Evolutionary conservation across 2,888 invertebrate species (phyloP), one percentile per base, ranked within the genome.

Genomic region (Drosophila austrosaltans): DNA sequence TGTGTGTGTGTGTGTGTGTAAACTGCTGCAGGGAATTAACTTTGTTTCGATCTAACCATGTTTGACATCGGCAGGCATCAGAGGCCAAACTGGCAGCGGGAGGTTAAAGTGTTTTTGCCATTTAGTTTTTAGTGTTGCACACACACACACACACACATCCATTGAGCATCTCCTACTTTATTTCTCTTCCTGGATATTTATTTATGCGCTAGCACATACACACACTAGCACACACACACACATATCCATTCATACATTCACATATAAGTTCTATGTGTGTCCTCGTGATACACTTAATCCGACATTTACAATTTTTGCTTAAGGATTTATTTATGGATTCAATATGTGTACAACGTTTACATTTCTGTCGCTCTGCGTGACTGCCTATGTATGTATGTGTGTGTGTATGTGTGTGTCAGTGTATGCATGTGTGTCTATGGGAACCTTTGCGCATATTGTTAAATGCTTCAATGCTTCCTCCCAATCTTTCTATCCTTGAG

Each of bases 251-350:
- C 42, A 22, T 53, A 57, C 39, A 61, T 22, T 39, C 56, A 39
- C 30, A 58, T 25, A 64, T 25, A 25, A 5, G 40, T 10, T 54
- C 6, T 72, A 69, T 57, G 60, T 62, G 72, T 66, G 67, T 54
- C 69, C 68, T 67, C 64, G 72, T 72, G 87, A 87, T 89, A 89
- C 79, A 81, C 75, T 85, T 89, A 85, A 85, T 87, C 85, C 75
- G 89, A 89, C 89, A 85, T 85, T 89, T 85, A 85, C 89, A 85
- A 85, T 89, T 89, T 89, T 87, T 87, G 86, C 85, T 87, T 85
- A 85, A 87, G 79, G 85, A 85, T 85, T 85, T 85, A 85, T 85
- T 85, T 85, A 85, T 85, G 85, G 88, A 85, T 85, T 85, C 89
- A 85, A 89, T 87, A 79, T 89, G 85, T 82, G 79, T 79, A 69